Conservation (phyloP, 2,797 vertebrate genomes). For the Threskiornis aethiopicus region DNA sequence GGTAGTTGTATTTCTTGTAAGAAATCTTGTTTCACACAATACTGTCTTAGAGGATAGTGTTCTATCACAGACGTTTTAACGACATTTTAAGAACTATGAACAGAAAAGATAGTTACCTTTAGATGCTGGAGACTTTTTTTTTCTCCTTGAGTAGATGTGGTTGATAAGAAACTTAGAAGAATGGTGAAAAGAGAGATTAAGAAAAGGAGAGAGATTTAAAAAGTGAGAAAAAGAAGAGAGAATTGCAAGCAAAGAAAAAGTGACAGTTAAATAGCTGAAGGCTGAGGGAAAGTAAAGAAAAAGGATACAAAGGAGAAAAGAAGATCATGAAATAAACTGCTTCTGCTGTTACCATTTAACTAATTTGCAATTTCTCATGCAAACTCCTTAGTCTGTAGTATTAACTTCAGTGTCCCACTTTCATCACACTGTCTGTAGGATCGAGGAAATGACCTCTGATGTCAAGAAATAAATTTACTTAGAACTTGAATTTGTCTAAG, state of each 20-base stretch:
- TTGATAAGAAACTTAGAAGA: background rate
- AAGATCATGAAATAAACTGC: background rate
- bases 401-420: background rate
- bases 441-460: background rate
- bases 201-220: background rate
- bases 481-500: background rate
- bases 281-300: background rate
- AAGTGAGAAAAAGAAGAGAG: background rate
- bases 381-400: background rate
- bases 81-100: background rate
- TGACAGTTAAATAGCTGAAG: background rate
- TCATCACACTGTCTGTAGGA: background rate
- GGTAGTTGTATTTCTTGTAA: background rate
- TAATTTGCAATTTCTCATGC: background rate
- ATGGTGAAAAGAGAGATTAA: background rate
- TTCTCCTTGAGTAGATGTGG: background rate
- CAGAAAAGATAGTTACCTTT: background rate
- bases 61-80: background rate
- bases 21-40: background rate
- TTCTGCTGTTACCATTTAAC: background rate
- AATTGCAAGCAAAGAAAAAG: background rate
- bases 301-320: background rate
- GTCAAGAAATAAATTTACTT: background rate
- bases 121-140: background rate
- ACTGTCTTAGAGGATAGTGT: background rate